Evolutionary conservation across 2,797 vertebrate species (phyloP), one percentile per base, ranked within the genome.

Genomic region (Buphagus erythrorhynchus): DNA sequence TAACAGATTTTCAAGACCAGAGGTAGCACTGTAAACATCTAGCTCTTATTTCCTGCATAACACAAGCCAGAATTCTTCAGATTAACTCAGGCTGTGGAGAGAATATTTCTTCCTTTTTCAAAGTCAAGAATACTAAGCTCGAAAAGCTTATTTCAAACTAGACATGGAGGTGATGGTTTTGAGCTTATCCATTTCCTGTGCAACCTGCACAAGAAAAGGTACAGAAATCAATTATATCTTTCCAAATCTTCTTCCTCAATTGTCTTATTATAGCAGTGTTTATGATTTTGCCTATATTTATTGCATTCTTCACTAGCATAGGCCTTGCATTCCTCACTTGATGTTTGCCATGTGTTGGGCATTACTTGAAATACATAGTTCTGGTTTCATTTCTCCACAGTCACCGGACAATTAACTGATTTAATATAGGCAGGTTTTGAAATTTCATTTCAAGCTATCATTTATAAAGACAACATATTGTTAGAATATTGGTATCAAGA

Each of bases 321-420:
- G 96, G 62, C 86, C 84, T 95, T 93, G 51, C 96, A 97, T 97
- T 97, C 97, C 96, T 97, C 65, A 45, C 79, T 96, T 97, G 97
- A 97, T 97, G 68, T 89, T 96, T 97, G 88, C 97, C 97, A 97
- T 97, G 96, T 97, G 97, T 97, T 93, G 94, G 94, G 79, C 88
- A 94, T 96, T 96, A 95, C 90, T 96, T 95, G 93, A 97, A 97
- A 96, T 95, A 86, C 89, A 89, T 87, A 91, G 86, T 93, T 95
- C 94, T 97, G 90, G 79, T 92, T 93, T 95, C 74, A 84, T 92
- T 91, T 94, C 26, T 91, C 95, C 67, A 86, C 94, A 94, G 90
- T 90, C 88, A 93, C 72, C 0, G 11, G 79, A 91, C 81, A 96
- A 95, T 92, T 95, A 93, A 77, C 74, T 79, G 76, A 71, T 94